phyloP scores from a whole-genome alignment of 2,797 vertebrate genomes.

The Alectoris magna region DNA sequence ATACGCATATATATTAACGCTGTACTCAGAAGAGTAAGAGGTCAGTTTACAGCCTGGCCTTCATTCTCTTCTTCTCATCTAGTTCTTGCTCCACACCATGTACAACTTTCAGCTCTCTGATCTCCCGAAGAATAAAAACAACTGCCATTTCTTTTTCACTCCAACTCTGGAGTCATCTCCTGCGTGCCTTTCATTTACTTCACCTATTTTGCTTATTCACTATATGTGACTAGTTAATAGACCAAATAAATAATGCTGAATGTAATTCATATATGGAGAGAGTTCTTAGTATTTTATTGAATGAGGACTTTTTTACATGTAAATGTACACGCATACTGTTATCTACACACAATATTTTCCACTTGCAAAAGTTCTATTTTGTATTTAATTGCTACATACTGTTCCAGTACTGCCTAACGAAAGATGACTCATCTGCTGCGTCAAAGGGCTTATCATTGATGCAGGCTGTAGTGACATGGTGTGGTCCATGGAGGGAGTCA shows the following conservation, averaged over 20 bases:
- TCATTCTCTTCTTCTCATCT: background rate
- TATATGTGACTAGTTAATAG: background rate
- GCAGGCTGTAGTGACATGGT: slow-evolving; percentile 96
- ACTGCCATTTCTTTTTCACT: background rate
- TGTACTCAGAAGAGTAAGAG: background rate
- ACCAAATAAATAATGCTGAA: background rate
- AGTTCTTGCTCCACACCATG: background rate
- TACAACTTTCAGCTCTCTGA: background rate
- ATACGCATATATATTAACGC: background rate
- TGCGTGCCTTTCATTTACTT: background rate
- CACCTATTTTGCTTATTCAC: background rate
- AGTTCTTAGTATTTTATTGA: background rate
- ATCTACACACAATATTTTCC: background rate
- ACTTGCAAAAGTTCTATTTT: slow-evolving; percentile 10
- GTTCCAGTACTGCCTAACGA: slow-evolving; percentile 93
- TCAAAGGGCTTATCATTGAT: slow-evolving; percentile 92
- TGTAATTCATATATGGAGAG: background rate
- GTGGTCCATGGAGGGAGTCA: slow-evolving; percentile 98
- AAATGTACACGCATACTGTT: background rate
- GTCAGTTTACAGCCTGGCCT: background rate
- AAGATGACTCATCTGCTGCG: slow-evolving; percentile 98
- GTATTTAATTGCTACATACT: slow-evolving; percentile 82
- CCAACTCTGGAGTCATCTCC: background rate
- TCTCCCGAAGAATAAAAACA: background rate
- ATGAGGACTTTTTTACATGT: background rate